A percentile compares a stretch with the other conserved stretches of the same genome.
Conservation (phyloP, 2,888 invertebrate species). For the Candidula unifasciata region DNA sequence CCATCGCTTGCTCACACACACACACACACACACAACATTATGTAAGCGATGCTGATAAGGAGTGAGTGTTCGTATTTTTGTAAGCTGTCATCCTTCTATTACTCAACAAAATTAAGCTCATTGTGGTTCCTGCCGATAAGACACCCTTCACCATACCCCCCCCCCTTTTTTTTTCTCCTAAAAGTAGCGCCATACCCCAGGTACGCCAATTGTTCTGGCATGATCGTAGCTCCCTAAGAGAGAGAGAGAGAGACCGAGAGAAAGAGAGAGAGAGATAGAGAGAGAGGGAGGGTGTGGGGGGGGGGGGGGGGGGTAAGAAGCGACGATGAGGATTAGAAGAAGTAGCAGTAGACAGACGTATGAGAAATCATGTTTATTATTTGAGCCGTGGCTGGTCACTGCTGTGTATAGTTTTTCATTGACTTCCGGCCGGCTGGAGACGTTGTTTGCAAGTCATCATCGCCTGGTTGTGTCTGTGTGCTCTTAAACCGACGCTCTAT, state of each 20-base stretch:
- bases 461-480: not conserved
- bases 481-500: not conserved
- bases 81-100: no score
- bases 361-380: not conserved
- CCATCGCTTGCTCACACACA: no score
- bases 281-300: not conserved
- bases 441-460: constrained; percentile 7
- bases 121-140: no score
- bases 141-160: no score
- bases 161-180: no score
- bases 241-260: not conserved
- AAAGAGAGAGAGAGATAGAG: not conserved
- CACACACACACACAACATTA: no score
- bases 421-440: not conserved
- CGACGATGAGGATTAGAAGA: not conserved
- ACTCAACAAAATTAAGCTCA: no score
- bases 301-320: not conserved
- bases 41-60: no score
- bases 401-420: not conserved
- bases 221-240: no score
- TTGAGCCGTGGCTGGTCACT: not conserved
- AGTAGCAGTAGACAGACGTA: not conserved
- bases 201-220: no score
- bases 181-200: no score
- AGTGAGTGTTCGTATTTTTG: no score